A percentile compares a stretch with the other conserved stretches of the same genome.
These are phyloP conservation scores for Oncopodura yosiiana DNA, from an alignment of 1,140 invertebrate species.

Conservation along the genomic window DNA sequence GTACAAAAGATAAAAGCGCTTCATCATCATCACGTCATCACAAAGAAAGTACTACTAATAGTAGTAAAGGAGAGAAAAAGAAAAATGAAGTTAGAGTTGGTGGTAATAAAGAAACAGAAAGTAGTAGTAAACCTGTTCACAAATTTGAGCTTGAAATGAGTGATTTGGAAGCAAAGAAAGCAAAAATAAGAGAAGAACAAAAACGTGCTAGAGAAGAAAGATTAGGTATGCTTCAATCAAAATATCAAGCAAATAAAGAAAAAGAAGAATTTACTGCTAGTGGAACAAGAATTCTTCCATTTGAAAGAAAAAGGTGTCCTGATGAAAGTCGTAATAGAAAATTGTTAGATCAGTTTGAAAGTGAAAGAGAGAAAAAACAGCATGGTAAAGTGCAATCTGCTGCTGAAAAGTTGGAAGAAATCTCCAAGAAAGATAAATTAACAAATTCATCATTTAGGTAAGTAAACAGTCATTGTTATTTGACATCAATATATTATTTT, in stretches of 20 bases:
- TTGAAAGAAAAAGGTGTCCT: constrained; percentile 9
- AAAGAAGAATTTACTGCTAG: constrained; percentile 12
- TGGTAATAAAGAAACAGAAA: too few species aligned
- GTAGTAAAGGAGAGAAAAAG: too few species aligned
- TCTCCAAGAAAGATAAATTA: neutral
- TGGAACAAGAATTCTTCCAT: constrained; percentile 16
- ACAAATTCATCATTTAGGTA: too few species aligned
- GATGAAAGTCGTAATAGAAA: neutral
- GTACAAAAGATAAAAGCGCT: neutral
- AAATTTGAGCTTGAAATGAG: too few species aligned
- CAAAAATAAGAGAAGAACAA: neutral
- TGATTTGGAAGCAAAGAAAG: neutral
- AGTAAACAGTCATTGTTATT: too few species aligned
- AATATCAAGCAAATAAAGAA: neutral
- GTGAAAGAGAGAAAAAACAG: neutral
- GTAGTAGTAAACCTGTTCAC: too few species aligned
- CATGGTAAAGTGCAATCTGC: neutral
- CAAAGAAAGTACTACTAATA: neutral
- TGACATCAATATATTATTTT: too few species aligned
- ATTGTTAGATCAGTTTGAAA: neutral
- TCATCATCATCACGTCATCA: neutral
- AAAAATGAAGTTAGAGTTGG: neutral
- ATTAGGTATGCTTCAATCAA: neutral
- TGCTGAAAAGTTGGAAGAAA: neutral
- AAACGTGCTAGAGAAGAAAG: neutral